These are phyloP conservation scores for Pogonocherus hispidulus DNA, from an alignment of 2,888 invertebrate species.

Conservation along the genomic window DNA sequence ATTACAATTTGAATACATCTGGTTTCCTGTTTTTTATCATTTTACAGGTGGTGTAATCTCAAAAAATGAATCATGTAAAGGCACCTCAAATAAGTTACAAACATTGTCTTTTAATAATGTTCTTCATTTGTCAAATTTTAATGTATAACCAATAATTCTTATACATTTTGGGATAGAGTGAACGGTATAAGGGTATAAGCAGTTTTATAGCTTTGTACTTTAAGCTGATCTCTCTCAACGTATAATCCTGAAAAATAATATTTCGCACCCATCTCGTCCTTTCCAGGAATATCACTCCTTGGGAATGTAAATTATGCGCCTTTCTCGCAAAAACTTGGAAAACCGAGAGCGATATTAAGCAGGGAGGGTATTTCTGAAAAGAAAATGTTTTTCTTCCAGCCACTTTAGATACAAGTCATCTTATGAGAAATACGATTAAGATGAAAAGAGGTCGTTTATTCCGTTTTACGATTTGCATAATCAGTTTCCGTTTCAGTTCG, in stretches of 20 bases:
- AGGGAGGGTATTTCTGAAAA: slow-evolving; percentile 39
- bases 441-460: slow-evolving; percentile 48
- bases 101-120: too few relatives aligned
- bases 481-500: slow-evolving; percentile 53
- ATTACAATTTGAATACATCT: too few relatives aligned
- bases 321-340: slow-evolving; percentile 35
- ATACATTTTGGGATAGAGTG: too few relatives aligned
- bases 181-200: too few relatives aligned
- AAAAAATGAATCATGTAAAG: too few relatives aligned
- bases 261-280: background rate
- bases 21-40: too few relatives aligned
- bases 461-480: slow-evolving; percentile 53
- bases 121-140: too few relatives aligned
- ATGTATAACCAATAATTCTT: too few relatives aligned
- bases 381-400: slow-evolving; percentile 47
- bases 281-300: background rate
- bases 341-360: slow-evolving; percentile 42
- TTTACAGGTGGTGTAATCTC: too few relatives aligned
- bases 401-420: slow-evolving; percentile 45
- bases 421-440: slow-evolving; percentile 50
- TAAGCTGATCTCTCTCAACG: too few relatives aligned
- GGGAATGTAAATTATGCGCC: slow-evolving; percentile 7
- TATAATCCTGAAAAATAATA: background rate
- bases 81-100: too few relatives aligned
- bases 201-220: too few relatives aligned